These are phyloP conservation scores for Scaptodrosophila lebanonensis DNA, from an alignment of 1,140 invertebrate genomes.

Conservation along the genomic window DNA sequence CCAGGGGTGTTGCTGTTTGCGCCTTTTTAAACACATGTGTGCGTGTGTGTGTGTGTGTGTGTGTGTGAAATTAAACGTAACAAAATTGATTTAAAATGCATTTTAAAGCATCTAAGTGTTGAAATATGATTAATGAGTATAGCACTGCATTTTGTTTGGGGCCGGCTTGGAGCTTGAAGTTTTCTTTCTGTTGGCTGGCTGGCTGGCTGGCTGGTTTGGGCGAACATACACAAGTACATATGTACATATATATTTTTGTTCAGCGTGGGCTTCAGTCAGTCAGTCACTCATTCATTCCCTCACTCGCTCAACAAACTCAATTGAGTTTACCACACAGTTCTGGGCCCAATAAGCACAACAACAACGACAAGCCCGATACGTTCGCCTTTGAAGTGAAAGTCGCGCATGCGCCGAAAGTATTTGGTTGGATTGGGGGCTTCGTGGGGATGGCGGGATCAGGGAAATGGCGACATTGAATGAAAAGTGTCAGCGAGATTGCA, in stretches of 20 bases:
- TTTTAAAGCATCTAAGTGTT: conserved; percentile 75
- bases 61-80: conserved; percentile 42
- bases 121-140: conserved; percentile 74
- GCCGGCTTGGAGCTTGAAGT: conserved; percentile 5
- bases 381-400: conserved; percentile 62
- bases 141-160: conserved; percentile 24
- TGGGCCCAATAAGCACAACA: too few relatives aligned
- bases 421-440: too few relatives aligned
- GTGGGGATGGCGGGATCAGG: too few relatives aligned
- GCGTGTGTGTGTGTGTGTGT: conserved; percentile 2
- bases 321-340: conserved; percentile 30
- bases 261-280: conserved; percentile 37
- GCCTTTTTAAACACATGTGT: conserved; percentile 10
- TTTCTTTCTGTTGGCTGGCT: neutral
- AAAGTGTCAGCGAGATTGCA: too few relatives aligned
- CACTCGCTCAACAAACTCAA: too few relatives aligned
- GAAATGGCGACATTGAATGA: too few relatives aligned
- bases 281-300: too few relatives aligned
- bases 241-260: conserved; percentile 1
- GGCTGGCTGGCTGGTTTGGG: neutral
- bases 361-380: too few relatives aligned
- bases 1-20: conserved; percentile 15
- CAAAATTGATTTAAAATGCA: conserved; percentile 75
- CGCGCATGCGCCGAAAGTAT: too few relatives aligned
- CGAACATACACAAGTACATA: conserved; percentile 1